Evolutionary conservation across 2,888 invertebrate species (phyloP).

Genomic region (Tipula lateralis): DNA sequence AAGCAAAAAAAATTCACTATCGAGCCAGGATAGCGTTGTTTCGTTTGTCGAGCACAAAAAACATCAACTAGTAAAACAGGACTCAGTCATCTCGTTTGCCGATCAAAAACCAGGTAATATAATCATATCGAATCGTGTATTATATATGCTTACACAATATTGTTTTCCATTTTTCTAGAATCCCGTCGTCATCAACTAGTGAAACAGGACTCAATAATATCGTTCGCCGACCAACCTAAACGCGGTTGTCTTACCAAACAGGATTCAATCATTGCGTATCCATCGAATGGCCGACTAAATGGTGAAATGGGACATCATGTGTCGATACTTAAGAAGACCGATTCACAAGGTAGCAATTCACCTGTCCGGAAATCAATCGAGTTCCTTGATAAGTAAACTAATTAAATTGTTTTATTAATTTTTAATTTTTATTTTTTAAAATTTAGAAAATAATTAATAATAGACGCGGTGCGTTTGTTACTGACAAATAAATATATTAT

Average conservation of each 20-base stretch:
- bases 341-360: conserved; percentile 45
- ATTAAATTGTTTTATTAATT: not conserved
- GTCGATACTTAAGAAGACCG: conserved; percentile 49
- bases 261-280: conserved; percentile 47
- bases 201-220: conserved; percentile 49
- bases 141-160: not conserved
- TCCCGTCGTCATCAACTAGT: conserved; percentile 46
- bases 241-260: conserved; percentile 47
- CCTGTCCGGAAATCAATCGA: conserved; percentile 46
- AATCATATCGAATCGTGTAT: too few relatives aligned
- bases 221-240: conserved; percentile 47
- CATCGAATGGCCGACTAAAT: conserved; percentile 39
- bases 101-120: conserved; percentile 45
- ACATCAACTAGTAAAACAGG: conserved; percentile 49
- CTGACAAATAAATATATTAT: conserved; percentile 12
- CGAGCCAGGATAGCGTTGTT: conserved; percentile 39
- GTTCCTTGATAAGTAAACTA: conserved; percentile 36
- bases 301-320: conserved; percentile 47
- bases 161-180: not conserved
- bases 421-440: not conserved
- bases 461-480: not conserved
- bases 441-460: not conserved
- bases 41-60: conserved; percentile 45
- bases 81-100: conserved; percentile 49
- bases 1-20: conserved; percentile 35